Evolutionary conservation across 1,140 invertebrate genomes (phyloP), one percentile per base, ranked within the genome.

Genomic region (Aphidius ervi): DNA sequence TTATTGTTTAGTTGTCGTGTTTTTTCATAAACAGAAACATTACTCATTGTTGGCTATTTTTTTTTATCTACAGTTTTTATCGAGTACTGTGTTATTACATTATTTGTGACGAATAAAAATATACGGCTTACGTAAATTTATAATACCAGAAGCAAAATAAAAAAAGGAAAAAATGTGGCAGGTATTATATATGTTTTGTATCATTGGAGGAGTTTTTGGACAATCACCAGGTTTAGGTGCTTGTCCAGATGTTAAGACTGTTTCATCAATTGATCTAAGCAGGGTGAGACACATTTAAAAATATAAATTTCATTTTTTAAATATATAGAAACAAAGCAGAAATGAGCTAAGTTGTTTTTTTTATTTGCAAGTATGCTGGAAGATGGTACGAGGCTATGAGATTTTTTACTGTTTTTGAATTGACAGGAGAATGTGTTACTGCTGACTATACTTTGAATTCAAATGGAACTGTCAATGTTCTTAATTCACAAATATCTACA

Each of bases 381-480:
- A 81, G 81, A 62, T 91, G 88, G 88, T 89, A 86, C 64, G 87
- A 90, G 75, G 78, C 82, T 9, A 82, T 86, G 65, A 84, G 85
- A 63, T 89, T 88, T 71, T 88, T 87, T 60, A 82, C 84, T 8
- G 68, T 83, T 7, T 89, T 88, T 70, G 85, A 90, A 71, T 75
- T 85, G 37, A 86, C 82, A 2, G 86, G 86, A 10, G 86, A 84
- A 69, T 91, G 88, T 67, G 83, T 87, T 5, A 84, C 81, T 10
- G 86, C 87, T 0, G 81, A 82, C 54, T 90, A 89, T 65, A 69
- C 68, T 10, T 65, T 80, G 9, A 73, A 82, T 50, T 4, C 23
- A 31, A 78, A 86, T 45, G 82, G 81, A 20, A 82, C 81, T 0
- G 71, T 89, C 10, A 78, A 74, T 7, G 84, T 90, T 7, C 65